Evolutionary conservation across 2,888 invertebrate genomes (phyloP), one percentile per base, ranked within the genome.

Genomic region (Galeruca laticollis): DNA sequence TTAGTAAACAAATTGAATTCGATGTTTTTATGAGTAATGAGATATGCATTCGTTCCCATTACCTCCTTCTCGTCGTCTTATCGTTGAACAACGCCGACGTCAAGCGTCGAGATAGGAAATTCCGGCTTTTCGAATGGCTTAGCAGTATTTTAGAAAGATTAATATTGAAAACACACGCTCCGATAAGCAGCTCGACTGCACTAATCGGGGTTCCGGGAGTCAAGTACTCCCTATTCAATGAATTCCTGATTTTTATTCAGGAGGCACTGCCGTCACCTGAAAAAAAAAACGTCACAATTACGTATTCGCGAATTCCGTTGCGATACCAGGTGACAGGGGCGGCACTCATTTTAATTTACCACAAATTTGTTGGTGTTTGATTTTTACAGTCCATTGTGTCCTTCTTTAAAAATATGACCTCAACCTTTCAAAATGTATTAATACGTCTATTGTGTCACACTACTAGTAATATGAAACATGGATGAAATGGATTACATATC

Each of bases 161-260:
- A 75, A 75, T 75, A 75, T 75, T 75, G 73, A 75, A 75, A 75
- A 75, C 75, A 75, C 73, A 73, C 73, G 71, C 69, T 73, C 70
- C 70, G 73, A 73, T 75, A 71, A 73, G 71, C 75, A 66, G 71
- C 75, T 69, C 65, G 71, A 71, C 74, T 73, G 73, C 72, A 69
- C 73, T 74, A 72, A 72, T 74, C 70, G 70, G 56, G 70, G 71
- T 71, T 73, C 73, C 73, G 71, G 70, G 62, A 70, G 70, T 69
- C 74, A 66, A 71, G 70, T 70, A 71, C 71, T 70, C 73, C 68
- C 75, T 68, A 71, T 74, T 71, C 72, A 68, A 69, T 74, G 71
- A 68, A 71, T 74, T 62, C 71, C 60, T 63, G 65, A 71, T 75
- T 73, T 74, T 73, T 72, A 68, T 69, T 68, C 68, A 51, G 52